Evolutionary conservation across 2,797 vertebrate species (phyloP).

Genomic region (Muscicapa comitata): DNA sequence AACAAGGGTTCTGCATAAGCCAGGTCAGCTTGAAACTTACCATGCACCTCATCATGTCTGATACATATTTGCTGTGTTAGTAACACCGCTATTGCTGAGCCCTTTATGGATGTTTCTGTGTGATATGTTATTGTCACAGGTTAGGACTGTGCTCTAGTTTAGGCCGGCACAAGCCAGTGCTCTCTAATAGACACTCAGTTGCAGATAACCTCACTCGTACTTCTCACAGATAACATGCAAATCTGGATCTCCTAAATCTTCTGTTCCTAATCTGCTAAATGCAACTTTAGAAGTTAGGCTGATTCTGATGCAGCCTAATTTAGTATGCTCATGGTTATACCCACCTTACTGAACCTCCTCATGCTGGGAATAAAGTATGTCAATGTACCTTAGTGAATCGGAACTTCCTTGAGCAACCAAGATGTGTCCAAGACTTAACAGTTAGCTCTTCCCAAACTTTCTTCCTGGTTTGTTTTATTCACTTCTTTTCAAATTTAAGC

Average conservation of each 20-base stretch:
- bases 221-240: background rate
- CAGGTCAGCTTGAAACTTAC: background rate
- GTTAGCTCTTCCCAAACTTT: background rate
- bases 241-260: background rate
- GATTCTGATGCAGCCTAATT: background rate
- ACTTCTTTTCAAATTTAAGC: background rate
- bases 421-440: background rate
- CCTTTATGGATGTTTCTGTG: background rate
- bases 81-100: background rate
- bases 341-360: background rate
- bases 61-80: background rate
- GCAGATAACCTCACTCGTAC: background rate
- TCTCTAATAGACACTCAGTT: background rate
- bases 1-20: background rate
- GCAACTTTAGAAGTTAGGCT: background rate
- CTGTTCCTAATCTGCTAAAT: background rate
- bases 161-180: background rate
- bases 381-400: background rate
- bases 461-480: background rate
- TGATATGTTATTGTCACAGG: background rate
- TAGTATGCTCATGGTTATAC: background rate
- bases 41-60: background rate
- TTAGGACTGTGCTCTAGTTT: background rate
- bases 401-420: background rate
- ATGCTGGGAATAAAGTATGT: background rate